A percentile compares a stretch with the other conserved stretches of the same genome.
Conservation (phyloP, 2,113 vertebrate species). For the Hippocampus barbouri region DNA sequence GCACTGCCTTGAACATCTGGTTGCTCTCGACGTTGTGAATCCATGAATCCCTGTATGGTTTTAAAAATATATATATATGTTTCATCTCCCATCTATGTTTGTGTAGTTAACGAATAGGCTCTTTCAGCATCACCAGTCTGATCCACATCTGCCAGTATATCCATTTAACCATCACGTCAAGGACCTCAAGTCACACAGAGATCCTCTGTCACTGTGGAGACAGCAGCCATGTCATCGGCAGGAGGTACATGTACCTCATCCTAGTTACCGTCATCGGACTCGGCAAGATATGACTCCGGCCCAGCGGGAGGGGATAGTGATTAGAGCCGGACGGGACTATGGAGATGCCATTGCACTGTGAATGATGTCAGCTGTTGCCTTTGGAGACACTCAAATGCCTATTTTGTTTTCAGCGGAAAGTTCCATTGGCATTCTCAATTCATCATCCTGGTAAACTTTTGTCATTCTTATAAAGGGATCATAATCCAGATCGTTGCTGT, state of each 20-base stretch:
- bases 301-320: constrained; percentile 60
- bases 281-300: constrained; percentile 58
- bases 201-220: constrained; percentile 55
- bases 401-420: constrained; percentile 2
- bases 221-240: constrained; percentile 49
- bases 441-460: background rate
- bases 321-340: constrained; percentile 47
- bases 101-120: constrained; percentile 1
- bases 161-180: constrained; percentile 26
- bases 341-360: constrained; percentile 45
- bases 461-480: background rate
- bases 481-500: background rate
- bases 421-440: background rate
- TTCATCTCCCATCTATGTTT: background rate
- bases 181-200: constrained; percentile 44
- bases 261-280: constrained; percentile 50
- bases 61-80: background rate
- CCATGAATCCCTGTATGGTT: constrained; percentile 2
- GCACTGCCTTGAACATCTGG: background rate
- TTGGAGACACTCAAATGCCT: constrained; percentile 21
- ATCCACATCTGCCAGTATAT: constrained; percentile 31
- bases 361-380: constrained; percentile 51
- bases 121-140: constrained; percentile 8
- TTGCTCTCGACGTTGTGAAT: constrained; percentile 7
- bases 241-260: constrained; percentile 58